phyloP scores from a whole-genome alignment of 2,797 vertebrate genomes.

The Carcharodon carcharias region DNA sequence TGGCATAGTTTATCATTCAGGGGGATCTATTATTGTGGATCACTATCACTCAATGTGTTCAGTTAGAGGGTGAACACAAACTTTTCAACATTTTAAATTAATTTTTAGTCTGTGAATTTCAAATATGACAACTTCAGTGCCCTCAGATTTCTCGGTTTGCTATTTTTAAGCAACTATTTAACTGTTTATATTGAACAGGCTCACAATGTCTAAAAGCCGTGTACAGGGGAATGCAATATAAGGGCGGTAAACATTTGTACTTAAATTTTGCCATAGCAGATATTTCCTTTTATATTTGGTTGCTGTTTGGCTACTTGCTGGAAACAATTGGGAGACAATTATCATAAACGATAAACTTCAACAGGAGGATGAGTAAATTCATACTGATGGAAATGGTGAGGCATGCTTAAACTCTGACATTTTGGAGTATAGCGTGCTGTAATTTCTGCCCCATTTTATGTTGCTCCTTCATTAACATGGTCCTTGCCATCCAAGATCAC shows the following conservation, averaged over 20 bases:
- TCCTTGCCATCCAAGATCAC: no score
- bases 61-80: neutral
- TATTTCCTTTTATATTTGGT: neutral
- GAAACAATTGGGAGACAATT: no score
- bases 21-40: neutral
- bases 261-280: neutral
- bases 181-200: neutral
- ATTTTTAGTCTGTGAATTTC: neutral
- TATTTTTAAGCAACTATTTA: neutral
- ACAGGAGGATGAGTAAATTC: no score
- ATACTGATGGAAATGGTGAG: no score
- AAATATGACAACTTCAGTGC: neutral
- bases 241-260: neutral
- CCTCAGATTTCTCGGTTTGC: neutral
- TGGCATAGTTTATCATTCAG: neutral
- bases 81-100: neutral
- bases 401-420: no score
- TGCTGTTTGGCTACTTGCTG: no score
- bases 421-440: no score
- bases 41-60: neutral
- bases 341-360: no score
- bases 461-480: no score
- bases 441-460: no score
- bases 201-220: neutral
- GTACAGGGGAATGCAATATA: neutral